Conservation (phyloP, 2,797 vertebrate genomes). For the Florisuga fusca region DNA sequence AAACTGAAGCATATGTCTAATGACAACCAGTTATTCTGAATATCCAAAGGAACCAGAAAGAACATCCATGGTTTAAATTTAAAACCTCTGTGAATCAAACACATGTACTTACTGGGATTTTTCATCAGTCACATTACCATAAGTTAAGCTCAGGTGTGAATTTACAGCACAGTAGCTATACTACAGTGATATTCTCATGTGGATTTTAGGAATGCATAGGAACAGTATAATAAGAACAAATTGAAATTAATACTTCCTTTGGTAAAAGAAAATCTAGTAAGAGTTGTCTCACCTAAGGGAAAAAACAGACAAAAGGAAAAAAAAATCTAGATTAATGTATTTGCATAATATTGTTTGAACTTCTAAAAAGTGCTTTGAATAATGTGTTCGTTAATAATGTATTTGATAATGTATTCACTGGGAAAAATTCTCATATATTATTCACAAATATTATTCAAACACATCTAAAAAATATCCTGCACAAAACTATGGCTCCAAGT, state of each 20-base stretch:
- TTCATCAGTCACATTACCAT: background rate
- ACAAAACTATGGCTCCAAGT: background rate
- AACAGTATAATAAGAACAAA: slow-evolving; percentile 6
- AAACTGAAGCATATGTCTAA: background rate
- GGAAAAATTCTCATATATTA: slow-evolving; percentile 49
- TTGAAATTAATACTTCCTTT: background rate
- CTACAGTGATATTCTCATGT: background rate
- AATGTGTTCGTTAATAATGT: slow-evolving; percentile 31
- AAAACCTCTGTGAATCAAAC: background rate
- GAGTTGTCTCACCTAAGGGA: background rate
- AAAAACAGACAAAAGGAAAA: background rate
- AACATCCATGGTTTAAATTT: background rate
- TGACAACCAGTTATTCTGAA: background rate
- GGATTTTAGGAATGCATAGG: background rate
- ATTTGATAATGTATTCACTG: slow-evolving; percentile 12
- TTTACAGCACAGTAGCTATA: background rate
- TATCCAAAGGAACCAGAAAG: background rate
- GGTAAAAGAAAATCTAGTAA: slow-evolving; percentile 10
- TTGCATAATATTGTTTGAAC: slow-evolving; percentile 14
- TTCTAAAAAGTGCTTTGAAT: slow-evolving; percentile 21
- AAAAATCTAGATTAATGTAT: background rate
- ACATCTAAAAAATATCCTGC: background rate
- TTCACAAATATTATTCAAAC: slow-evolving; percentile 55
- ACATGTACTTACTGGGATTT: background rate
- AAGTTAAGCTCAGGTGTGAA: background rate